phyloP scores from a whole-genome alignment of 1,140 invertebrate species.

The Aphaenogaster floridana region DNA sequence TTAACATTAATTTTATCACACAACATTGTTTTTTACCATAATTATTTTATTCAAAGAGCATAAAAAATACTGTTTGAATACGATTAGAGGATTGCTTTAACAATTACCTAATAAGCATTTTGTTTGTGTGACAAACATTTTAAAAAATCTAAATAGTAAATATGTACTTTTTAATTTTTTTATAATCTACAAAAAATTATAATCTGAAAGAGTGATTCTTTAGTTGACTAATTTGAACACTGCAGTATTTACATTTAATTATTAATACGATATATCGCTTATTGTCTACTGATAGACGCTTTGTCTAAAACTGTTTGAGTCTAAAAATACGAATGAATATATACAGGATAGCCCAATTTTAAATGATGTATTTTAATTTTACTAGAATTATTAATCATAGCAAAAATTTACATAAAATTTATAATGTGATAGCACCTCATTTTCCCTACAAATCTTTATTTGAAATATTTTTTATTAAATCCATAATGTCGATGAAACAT shows the following conservation, averaged over 20 bases:
- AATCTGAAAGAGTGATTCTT: background rate
- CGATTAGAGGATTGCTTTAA: background rate
- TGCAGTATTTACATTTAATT: conserved; percentile 17
- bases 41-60: conserved; percentile 1
- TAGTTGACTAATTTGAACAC: background rate
- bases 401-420: conserved; percentile 5
- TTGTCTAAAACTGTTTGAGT: conserved; percentile 47
- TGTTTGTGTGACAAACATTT: background rate
- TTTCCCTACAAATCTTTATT: background rate
- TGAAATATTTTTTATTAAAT: background rate
- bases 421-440: background rate
- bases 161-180: background rate
- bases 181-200: background rate
- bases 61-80: conserved; percentile 1
- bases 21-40: background rate
- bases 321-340: conserved; percentile 36
- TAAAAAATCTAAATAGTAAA: background rate
- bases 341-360: background rate
- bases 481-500: background rate
- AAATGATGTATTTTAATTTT: conserved; percentile 33
- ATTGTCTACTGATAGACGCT: background rate
- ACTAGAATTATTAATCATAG: background rate
- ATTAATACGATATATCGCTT: background rate
- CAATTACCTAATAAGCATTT: background rate
- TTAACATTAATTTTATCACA: background rate